Evolutionary conservation across 2,113 vertebrate species (phyloP), one percentile per base, ranked within the genome.

Genomic region (Todiramphus chloris): DNA sequence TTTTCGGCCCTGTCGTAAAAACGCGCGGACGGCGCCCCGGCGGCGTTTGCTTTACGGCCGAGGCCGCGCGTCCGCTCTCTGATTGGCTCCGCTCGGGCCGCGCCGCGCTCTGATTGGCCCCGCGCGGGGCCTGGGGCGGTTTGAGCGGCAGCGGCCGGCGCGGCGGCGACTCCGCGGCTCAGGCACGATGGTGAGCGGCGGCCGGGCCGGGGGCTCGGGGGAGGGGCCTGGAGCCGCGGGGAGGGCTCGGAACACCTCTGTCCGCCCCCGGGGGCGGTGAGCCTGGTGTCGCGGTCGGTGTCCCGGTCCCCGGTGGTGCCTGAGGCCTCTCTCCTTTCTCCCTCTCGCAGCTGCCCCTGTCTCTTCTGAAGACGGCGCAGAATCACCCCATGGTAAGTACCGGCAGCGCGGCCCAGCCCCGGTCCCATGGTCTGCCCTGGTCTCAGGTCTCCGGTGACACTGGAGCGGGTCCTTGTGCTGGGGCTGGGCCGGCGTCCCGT

Each of bases 311-410:
- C 4, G 30, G 17, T 27, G 16, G 37, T 75, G 44, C 60, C 58
- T 93, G 53, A 91, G 81, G 64, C 72, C 44, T 88, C 13, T 66
- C 21, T 59, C 3, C 13, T 66, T 21, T 67, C 4, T 86, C 15
- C 4, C 25, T 17, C n/a, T 83, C 93, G 17, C 94, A 99, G 99
- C 98, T 99, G 87, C 99, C 99, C 5, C 87, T 99, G 53, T 99
- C 99, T 2, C 97, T 99, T 89, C 92, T 99, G 97, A 99, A 99
- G 97, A 99, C 99, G 1, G 99, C 99, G 8, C 99, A 99, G 98
- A 99, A 99, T 97, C 99, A 99, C 90, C 99, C 99, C 4, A 99
- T 99, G 99, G 99, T 99, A 97, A 99, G 99, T 96, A 56, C 17
- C 6, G 10, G 16, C 30, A 19, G 7, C 20, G 9, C 37, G 43